Base-by-base conservation (phyloP, 1,140 invertebrate species). In the Himalopsyche phryganea region DNA sequence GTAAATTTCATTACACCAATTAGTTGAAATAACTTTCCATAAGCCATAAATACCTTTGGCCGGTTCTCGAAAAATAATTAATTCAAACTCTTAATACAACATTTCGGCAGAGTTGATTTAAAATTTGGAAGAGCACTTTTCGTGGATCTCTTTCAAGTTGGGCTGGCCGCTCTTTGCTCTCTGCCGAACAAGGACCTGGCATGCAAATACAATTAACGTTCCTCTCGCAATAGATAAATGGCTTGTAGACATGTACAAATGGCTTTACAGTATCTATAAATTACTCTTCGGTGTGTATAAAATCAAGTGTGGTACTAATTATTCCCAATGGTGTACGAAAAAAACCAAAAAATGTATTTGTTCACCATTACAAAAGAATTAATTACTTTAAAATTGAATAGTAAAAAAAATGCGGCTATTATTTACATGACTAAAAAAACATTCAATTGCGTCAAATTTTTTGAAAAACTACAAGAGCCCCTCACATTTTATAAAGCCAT, bases 121-220 rank as follows among this genome's bases (percentile, higher is more conserved):
- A 40, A 15, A 28, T 28, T 28, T 28, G 9, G 23, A 28, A 28
- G 23, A 28, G 23, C 23, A 28, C 23, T 28, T 28, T 28, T 28
- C 23, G 23, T 28, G 23, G 23, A 28, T 28, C 38, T 40, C 38
- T n/a, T 15, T 40, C 15, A n/a, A 40, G 4, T 40, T 40, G 38
- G n/a, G 4, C 38, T 40, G 38, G 38, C 38, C 15, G 38, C 38
- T 15, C 38, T 40, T 15, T 40, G 38, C 15, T 40, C 11, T 11
- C 11, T 11, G 11, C 38, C 23, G 23, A 28, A 28, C 9, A 28
- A 9, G 11, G 38, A n/a, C 38, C 4, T 19, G 42, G n/a, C 42
- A 45, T 19, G 42, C 42, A 45, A 45, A 45, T 45, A 45, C 42
- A 45, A 45, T 45, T 45, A 45, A 17, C 42, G 42, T 17, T 17